Evolutionary conservation across 2,888 invertebrate genomes (phyloP).

Genomic region (Mythimna pallens): DNA sequence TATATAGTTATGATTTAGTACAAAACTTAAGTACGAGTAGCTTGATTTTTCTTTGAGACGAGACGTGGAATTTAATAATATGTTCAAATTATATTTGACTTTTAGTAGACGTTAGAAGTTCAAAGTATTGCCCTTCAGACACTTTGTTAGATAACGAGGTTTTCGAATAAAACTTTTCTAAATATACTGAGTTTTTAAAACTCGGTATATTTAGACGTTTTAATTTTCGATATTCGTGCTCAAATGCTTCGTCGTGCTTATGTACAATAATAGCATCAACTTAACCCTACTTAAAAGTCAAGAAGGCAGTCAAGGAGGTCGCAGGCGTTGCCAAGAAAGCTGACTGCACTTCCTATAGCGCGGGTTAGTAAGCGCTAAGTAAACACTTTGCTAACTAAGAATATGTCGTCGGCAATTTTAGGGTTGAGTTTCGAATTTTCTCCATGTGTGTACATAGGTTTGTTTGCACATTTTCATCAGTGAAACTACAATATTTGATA

Average conservation of each 20-base stretch:
- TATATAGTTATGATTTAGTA: not conserved
- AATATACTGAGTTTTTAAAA: not conserved
- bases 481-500: not conserved
- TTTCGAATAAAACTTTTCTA: constrained; percentile 1
- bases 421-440: not conserved
- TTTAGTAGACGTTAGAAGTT: constrained; percentile 1
- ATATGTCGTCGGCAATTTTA: constrained; percentile 23
- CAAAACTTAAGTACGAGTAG: not conserved
- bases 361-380: constrained; percentile 31
- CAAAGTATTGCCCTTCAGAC: constrained; percentile 27
- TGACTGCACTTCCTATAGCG: constrained; percentile 49
- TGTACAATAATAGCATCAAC: constrained; percentile 44
- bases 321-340: constrained; percentile 58
- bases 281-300: constrained; percentile 64
- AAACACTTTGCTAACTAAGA: constrained; percentile 39
- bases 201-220: not conserved
- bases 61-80: not conserved
- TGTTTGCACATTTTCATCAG: not conserved
- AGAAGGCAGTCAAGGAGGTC: constrained; percentile 59
- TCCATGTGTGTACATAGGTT: not conserved
- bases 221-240: constrained; percentile 1
- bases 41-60: not conserved
- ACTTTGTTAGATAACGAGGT: not conserved
- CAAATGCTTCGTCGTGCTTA: constrained; percentile 2
- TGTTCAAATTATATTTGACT: constrained; percentile 4